Percentiles rank a stretch among this genome's conserved stretches.
Evolutionary conservation across 64 coral and sea anemone genomes (phyloP).

Genomic region (Acropora tenuis): DNA sequence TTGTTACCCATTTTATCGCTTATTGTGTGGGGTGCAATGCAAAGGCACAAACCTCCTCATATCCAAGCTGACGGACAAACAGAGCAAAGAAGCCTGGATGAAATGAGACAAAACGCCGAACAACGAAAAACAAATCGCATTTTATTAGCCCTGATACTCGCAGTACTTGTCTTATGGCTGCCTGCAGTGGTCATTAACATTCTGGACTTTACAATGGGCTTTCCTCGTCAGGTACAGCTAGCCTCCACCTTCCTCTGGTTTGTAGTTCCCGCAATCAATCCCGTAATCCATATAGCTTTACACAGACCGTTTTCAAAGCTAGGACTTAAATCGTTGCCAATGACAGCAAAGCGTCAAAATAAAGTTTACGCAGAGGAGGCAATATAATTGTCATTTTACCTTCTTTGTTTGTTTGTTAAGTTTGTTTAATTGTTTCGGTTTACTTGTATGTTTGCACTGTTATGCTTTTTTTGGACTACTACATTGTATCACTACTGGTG

Average conservation of each 20-base stretch:
- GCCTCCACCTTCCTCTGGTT: slow-evolving; percentile 29
- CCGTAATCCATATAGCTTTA: not conserved
- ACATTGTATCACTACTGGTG: no score
- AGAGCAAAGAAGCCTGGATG: not conserved
- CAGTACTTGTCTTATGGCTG: slow-evolving; percentile 6
- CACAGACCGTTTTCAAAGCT: not conserved
- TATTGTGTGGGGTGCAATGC: not conserved
- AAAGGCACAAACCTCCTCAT: not conserved
- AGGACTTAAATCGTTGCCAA: not conserved
- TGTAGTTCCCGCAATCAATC: not conserved
- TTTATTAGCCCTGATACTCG: not conserved
- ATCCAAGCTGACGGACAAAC: not conserved
- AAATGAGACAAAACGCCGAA: not conserved
- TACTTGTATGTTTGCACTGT: no score
- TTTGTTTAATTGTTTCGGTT: no score
- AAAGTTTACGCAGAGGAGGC: slow-evolving; percentile 22
- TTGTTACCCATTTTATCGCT: not conserved
- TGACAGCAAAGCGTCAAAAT: not conserved
- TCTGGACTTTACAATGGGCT: not conserved
- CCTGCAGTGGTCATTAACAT: slow-evolving; percentile 17
- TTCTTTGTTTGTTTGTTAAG: not conserved
- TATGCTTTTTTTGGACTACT: no score
- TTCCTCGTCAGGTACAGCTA: slow-evolving; percentile 4
- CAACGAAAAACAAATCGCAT: slow-evolving; percentile 22
- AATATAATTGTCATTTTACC: not conserved